phyloP scores from a whole-genome alignment of 2,888 invertebrate genomes.

The Carterocephalus palaemon region DNA sequence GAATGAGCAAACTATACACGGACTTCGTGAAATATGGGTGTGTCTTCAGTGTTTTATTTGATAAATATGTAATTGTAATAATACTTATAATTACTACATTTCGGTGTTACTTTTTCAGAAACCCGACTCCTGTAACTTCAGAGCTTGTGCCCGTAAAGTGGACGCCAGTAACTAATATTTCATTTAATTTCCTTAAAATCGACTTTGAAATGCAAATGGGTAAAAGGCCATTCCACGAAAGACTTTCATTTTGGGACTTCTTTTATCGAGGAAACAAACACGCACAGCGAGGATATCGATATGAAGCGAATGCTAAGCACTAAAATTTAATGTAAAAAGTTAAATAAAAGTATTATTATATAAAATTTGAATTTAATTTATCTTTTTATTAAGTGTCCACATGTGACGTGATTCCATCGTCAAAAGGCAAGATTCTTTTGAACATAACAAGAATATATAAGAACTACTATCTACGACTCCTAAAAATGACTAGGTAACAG shows the following conservation, averaged over 20 bases:
- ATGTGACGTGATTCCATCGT: no score
- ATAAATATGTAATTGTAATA: no score
- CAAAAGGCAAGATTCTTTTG: no score
- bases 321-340: slow-evolving; percentile 29
- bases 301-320: no score
- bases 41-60: no score
- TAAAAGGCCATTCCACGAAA: slow-evolving; percentile 33
- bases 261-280: slow-evolving; percentile 33
- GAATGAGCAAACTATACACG: slow-evolving; percentile 55
- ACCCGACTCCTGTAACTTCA: slow-evolving; percentile 44
- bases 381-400: no score
- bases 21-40: slow-evolving; percentile 57
- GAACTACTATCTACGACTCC: no score
- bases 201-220: slow-evolving; percentile 27
- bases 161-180: slow-evolving; percentile 18
- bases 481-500: no score
- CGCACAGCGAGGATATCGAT: neutral
- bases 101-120: slow-evolving; percentile 24
- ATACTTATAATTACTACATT: neutral
- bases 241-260: slow-evolving; percentile 39
- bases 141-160: slow-evolving; percentile 28
- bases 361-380: no score
- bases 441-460: no score
- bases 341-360: no score
- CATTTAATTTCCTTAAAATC: slow-evolving; percentile 32